Evolutionary conservation across 2,113 vertebrate genomes (phyloP), one percentile per base, ranked within the genome.

Genomic region (Heliornis fulica): DNA sequence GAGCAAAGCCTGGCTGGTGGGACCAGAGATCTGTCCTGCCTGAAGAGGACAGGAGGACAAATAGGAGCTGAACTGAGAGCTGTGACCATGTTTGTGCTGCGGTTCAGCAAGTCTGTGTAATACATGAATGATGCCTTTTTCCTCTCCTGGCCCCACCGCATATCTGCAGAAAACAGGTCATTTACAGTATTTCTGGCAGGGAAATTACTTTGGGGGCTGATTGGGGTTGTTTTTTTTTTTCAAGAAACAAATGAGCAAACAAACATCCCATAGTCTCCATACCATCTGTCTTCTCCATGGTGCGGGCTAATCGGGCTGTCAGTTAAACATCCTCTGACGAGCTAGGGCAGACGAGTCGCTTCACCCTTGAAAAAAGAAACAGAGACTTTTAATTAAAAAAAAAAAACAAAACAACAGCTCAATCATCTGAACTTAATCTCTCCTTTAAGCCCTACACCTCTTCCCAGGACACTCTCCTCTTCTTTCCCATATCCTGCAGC

Each of bases 271-370:
- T 11, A 18, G 20, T 9, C 38, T 65, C 90, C 98, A 83, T 98
- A 99, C 99, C 99, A 94, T 98, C 98, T 96, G 98, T 98, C 97
- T 98, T 99, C 98, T 99, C 99, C 99, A 99, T 99, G 95, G 90
- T 85, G 63, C 13, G 53, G 56, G 85, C 40, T 56, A 36, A 8
- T 54, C 18, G 17, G 71, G 70, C 43, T 80, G 90, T 97, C 95
- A 95, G 94, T 89, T 57, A 71, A 95, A 46, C 96, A 97, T 97
- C 97, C 96, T 95, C 89, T 74, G 64, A 89, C 20, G 56, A 57
- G 40, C 85, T 60, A 77, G 46, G 43, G 31, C 69, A 56, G 31
- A 76, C 4, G 34, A 74, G 81, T 78, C 3, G 1, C 76, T 63
- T 72, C 69, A 71, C 70, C 82, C 66, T 70, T 95, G 84, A 46